These are phyloP conservation scores for Eudemis profundana DNA, from an alignment of 2,888 invertebrate species.

Conservation along the genomic window DNA sequence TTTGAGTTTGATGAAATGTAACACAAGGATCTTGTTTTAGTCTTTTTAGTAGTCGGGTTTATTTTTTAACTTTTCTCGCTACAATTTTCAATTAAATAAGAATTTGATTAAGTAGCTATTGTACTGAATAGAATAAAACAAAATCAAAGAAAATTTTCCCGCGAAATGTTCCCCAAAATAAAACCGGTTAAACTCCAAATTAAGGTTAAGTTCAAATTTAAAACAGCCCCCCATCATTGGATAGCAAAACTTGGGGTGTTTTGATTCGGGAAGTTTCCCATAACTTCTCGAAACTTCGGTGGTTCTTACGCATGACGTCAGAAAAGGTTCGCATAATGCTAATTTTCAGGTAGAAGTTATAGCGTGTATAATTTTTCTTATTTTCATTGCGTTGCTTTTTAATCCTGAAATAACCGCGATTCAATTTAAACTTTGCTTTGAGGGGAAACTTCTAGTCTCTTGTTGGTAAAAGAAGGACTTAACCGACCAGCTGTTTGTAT, in stretches of 20 bases:
- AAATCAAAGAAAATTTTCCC: too few relatives aligned
- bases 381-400: slow-evolving; percentile 18
- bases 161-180: neutral
- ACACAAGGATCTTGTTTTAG: too few relatives aligned
- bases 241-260: slow-evolving; percentile 12
- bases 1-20: too few relatives aligned
- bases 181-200: slow-evolving; percentile 2
- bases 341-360: slow-evolving; percentile 22
- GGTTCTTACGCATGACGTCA: slow-evolving; percentile 25
- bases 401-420: slow-evolving; percentile 21
- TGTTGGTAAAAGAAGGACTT: neutral
- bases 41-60: too few relatives aligned
- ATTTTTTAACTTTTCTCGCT: too few relatives aligned
- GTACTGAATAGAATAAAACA: too few relatives aligned
- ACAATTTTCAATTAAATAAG: too few relatives aligned
- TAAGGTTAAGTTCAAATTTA: slow-evolving; percentile 26
- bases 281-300: slow-evolving; percentile 11
- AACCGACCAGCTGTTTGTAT: neutral
- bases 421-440: slow-evolving; percentile 25
- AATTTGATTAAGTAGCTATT: too few relatives aligned
- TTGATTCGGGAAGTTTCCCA: neutral
- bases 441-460: neutral
- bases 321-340: slow-evolving; percentile 21
- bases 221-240: slow-evolving; percentile 1
- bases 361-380: slow-evolving; percentile 11